Evolutionary conservation across 2,797 vertebrate genomes (phyloP).

Genomic region (Enteromius fasciolatus): DNA sequence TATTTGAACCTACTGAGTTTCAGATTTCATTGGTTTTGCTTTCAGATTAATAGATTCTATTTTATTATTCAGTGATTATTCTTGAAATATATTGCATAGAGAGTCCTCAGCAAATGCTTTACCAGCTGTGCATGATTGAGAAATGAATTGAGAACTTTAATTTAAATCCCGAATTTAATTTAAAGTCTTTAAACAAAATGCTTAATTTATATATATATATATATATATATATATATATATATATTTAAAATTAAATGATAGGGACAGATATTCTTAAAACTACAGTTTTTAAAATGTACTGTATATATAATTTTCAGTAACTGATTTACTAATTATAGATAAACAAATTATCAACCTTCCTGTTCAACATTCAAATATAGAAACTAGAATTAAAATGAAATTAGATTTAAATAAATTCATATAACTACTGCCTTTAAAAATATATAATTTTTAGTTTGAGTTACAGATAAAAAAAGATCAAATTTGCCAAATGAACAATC

Average conservation of each 20-base stretch:
- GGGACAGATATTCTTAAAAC: not conserved
- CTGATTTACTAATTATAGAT: not conserved
- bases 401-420: not conserved
- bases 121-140: not conserved
- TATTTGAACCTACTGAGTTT: not conserved
- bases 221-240: no score
- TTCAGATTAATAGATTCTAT: not conserved
- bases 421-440: not conserved
- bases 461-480: not conserved
- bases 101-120: not conserved
- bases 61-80: not conserved
- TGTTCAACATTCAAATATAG: not conserved
- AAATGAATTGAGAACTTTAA: not conserved
- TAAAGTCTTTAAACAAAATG: not conserved
- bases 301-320: not conserved
- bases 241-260: not conserved
- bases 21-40: not conserved
- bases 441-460: not conserved
- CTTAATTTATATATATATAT: not conserved
- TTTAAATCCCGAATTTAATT: not conserved
- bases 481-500: not conserved
- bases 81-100: not conserved
- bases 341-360: not conserved
- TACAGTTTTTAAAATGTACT: not conserved
- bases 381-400: not conserved